Conservation (phyloP, 2,113 vertebrate species). For the Corvus moneduloides region DNA sequence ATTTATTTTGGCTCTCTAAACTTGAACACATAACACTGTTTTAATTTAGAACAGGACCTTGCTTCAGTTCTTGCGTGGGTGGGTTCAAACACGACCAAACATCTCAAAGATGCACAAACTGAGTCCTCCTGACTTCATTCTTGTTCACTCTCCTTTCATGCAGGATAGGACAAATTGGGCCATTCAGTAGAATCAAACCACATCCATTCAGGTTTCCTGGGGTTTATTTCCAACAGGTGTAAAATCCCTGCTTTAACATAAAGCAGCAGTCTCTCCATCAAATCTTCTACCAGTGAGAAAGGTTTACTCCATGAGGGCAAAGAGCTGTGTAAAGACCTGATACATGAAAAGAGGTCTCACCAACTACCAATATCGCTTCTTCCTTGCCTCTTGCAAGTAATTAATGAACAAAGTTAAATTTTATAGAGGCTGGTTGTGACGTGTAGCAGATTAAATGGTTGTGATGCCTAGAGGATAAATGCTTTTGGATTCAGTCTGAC, state of each 20-base stretch:
- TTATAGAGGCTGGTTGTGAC: not conserved
- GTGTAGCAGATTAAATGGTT: not conserved
- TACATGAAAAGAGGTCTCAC: not conserved
- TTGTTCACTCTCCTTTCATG: not conserved
- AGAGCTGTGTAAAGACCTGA: not conserved
- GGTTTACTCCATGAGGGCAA: not conserved
- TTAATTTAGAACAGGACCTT: conserved; percentile 6
- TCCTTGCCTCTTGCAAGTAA: not conserved
- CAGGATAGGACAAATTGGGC: not conserved
- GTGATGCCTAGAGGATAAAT: not conserved
- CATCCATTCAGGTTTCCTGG: not conserved
- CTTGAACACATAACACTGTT: not conserved
- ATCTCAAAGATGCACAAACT: not conserved
- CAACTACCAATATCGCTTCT: not conserved
- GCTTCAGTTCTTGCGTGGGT: not conserved
- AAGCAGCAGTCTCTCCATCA: not conserved
- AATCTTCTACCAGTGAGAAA: not conserved
- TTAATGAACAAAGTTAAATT: not conserved
- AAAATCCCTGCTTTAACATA: not conserved
- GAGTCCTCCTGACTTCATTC: not conserved
- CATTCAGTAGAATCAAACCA: not conserved
- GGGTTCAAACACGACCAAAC: not conserved
- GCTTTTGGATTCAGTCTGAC: not conserved
- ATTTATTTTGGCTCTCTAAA: not conserved
- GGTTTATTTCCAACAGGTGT: not conserved